Conservation (phyloP, 2,888 invertebrate genomes). For the Erannis defoliaria region DNA sequence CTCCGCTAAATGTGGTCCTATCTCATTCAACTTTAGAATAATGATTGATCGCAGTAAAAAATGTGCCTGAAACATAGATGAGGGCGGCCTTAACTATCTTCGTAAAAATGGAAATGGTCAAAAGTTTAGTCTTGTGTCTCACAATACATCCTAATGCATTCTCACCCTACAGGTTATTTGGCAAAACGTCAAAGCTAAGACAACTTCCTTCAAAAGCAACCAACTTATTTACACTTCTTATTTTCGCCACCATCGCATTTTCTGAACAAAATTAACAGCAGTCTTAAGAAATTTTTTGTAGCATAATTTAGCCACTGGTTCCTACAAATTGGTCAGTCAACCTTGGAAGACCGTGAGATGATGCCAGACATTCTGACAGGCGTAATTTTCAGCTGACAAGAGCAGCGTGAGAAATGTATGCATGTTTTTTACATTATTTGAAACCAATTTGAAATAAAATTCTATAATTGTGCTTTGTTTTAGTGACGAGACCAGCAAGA, state of each 20-base stretch:
- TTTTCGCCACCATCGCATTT: background rate
- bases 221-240: background rate
- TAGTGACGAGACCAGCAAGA: no score
- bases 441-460: background rate
- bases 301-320: background rate
- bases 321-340: background rate
- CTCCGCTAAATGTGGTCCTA: no score
- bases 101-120: background rate
- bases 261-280: background rate
- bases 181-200: conserved; percentile 6
- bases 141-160: background rate
- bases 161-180: conserved; percentile 7
- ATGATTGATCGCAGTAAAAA: no score
- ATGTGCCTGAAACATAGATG: no score
- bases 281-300: background rate
- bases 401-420: background rate
- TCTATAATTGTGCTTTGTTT: no score
- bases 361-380: conserved; percentile 1
- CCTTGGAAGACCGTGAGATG: conserved; percentile 3
- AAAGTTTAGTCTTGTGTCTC: background rate
- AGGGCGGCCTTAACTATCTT: no score
- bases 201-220: conserved; percentile 5
- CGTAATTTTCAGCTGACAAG: background rate
- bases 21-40: no score
- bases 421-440: background rate